These are phyloP conservation scores for Vanessa atalanta DNA, from an alignment of 1,140 invertebrate genomes.

Conservation along the genomic window DNA sequence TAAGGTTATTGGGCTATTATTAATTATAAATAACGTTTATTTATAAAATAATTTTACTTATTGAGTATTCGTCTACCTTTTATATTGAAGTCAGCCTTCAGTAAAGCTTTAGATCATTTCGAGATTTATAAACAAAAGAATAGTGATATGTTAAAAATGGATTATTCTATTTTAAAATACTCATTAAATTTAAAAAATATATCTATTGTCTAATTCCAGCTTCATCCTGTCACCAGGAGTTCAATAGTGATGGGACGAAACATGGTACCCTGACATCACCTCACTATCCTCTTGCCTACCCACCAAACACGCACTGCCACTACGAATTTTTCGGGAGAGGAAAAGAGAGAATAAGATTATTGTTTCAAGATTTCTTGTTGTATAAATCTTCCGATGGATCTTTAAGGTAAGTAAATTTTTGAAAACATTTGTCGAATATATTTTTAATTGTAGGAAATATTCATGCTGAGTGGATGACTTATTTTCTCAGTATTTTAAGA, in stretches of 20 bases:
- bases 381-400: conserved; percentile 71
- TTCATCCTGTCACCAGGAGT: conserved; percentile 88
- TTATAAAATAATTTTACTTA: no score
- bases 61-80: no score
- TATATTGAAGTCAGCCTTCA: no score
- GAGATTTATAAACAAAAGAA: no score
- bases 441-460: no score
- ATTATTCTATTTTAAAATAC: neutral
- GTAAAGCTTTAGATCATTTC: no score
- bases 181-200: neutral
- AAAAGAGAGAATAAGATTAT: conserved; percentile 84
- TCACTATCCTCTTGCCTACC: conserved; percentile 88
- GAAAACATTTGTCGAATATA: no score
- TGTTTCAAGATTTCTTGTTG: conserved; percentile 76
- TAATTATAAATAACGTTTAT: no score
- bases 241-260: conserved; percentile 89
- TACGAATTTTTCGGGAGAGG: conserved; percentile 92
- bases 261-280: conserved; percentile 90
- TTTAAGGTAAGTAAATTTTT: conserved; percentile 56
- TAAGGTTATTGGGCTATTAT: no score
- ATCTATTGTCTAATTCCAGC: conserved; percentile 82
- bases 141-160: no score
- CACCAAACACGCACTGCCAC: conserved; percentile 87
- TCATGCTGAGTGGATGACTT: no score
- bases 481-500: no score